Evolutionary conservation across 2,888 invertebrate genomes (phyloP).

Genomic region (Fissipunctia ypsillon): DNA sequence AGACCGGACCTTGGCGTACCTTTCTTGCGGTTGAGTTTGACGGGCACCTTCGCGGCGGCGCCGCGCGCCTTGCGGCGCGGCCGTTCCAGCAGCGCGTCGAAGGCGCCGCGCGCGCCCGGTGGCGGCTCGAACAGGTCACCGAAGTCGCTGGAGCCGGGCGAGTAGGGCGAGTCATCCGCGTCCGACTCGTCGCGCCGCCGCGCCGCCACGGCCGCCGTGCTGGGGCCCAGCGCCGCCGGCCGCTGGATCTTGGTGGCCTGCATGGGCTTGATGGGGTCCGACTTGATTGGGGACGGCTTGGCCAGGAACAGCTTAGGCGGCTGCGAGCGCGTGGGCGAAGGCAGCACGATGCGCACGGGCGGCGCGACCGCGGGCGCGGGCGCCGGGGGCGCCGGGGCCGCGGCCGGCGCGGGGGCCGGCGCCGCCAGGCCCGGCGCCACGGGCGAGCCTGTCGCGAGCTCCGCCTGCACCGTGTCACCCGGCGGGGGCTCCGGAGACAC

Average conservation of each 20-base stretch:
- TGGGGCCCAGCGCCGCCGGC: constrained; percentile 74
- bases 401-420: constrained; percentile 69
- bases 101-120: constrained; percentile 75
- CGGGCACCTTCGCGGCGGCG: constrained; percentile 79
- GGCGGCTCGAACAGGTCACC: constrained; percentile 97
- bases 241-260: constrained; percentile 78
- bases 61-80: constrained; percentile 89
- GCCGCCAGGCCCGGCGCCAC: constrained; percentile 55
- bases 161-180: constrained; percentile 94
- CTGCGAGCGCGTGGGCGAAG: constrained; percentile 86
- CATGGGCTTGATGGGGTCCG: constrained; percentile 91
- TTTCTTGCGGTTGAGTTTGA: constrained; percentile 86
- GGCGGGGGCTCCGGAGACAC: constrained; percentile 83
- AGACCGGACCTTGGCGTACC: too few species aligned
- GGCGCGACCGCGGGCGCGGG: constrained; percentile 66
- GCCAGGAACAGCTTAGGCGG: constrained; percentile 89
- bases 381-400: constrained; percentile 37
- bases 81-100: constrained; percentile 92
- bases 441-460: constrained; percentile 67
- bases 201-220: constrained; percentile 70
- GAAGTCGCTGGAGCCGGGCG: constrained; percentile 96
- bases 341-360: constrained; percentile 86
- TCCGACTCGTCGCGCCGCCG: constrained; percentile 69
- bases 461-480: constrained; percentile 80
- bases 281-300: constrained; percentile 90